Base-by-base conservation (phyloP, 2,113 vertebrate species). In the Pollimyrus isidori region DNA sequence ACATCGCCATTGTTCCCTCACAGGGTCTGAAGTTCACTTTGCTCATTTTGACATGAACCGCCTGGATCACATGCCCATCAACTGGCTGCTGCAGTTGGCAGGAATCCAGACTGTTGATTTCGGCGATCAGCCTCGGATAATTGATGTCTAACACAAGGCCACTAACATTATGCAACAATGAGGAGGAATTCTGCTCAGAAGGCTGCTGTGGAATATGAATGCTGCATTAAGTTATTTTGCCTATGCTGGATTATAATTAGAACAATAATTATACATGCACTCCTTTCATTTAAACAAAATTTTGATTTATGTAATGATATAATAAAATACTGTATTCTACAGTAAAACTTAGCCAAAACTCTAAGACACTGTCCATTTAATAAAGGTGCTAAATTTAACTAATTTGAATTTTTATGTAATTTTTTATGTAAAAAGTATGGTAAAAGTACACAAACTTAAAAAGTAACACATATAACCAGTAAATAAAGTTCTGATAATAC, bases 11-110 rank as follows among this genome's bases (percentile, higher is more conserved):
- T 17, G 89, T 87, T 94, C 52, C 39, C 11, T 94, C 92, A 17
- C 93, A 99, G 98, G 97, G 88, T 95, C 96, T 88, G 92, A 93
- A 89, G 91, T 98, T 93, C 96, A 98, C 93, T 97, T 97, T 92
- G 93, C 94, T 86, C 97, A 99, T 91, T 95, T 95, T 86, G 97
- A 99, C 92, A 96, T 94, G 92, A 99, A 97, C 93, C 97, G 96
- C 58, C 91, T 98, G 93, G 97, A 98, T 93, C 98, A 98, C 88
- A 95, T 96, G 94, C 97, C 97, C 65, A 98, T 99, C 92, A 96
- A 96, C 91, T 96, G 95, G 92, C 92, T 98, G 90, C 95, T 99
- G 93, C 95, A 97, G 91, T 95, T 97, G 52, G 97, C 97, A 13
- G 98, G 97, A 92, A 95, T 97, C 93, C 94, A 95, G 92, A 92